Base-by-base conservation (phyloP, 2,797 vertebrate genomes). In the Parauchenoglanis ngamensis region DNA sequence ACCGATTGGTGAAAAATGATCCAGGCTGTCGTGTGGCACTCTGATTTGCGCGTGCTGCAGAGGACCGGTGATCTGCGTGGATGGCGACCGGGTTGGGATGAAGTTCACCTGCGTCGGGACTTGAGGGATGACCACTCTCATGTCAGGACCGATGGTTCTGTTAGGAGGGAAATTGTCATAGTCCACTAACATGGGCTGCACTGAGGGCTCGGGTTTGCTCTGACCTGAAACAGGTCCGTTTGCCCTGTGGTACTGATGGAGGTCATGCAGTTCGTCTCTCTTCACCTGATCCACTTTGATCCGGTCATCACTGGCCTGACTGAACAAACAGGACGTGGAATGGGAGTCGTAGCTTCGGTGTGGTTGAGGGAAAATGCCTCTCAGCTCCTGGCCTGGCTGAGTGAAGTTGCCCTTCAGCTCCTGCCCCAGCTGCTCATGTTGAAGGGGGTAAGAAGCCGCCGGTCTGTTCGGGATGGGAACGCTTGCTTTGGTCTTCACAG, bases 91-190 rank as follows among this genome's bases (percentile, higher is more conserved):
- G 17, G 86, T 82, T 35, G 40, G 89, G 92, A 59, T 91, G 89
- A 95, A 95, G 90, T 87, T 90, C 3, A 76, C 89, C 28, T 92
- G 94, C 2, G 54, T 88, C 1, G 94, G 94, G 12, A 95, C 92
- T 0, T 94, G 94, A 56, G 95, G 96, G 81, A 96, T 96, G 68
- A 95, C 93, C 0, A 96, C 93, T 28, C 95, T 96, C 92, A 93
- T 95, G 85, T 96, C 96, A 0, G 95, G 92, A 0, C 95, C 96
- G 0, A 96, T 94, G 75, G 96, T 96, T 90, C 93, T 96, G 91
- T 96, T 96, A 0, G 96, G 94, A 17, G 96, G 96, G 88, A 95
- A 96, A 6, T 96, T 95, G 85, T 96, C 95, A 1, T 96, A 96
- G 46, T 96, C 94, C 89, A 95, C 92, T 6, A 96, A 85, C 23